Percentiles rank a stretch among this genome's conserved stretches.
phyloP scores from a whole-genome alignment of 2,888 invertebrate genomes.

The Seira ritae region DNA sequence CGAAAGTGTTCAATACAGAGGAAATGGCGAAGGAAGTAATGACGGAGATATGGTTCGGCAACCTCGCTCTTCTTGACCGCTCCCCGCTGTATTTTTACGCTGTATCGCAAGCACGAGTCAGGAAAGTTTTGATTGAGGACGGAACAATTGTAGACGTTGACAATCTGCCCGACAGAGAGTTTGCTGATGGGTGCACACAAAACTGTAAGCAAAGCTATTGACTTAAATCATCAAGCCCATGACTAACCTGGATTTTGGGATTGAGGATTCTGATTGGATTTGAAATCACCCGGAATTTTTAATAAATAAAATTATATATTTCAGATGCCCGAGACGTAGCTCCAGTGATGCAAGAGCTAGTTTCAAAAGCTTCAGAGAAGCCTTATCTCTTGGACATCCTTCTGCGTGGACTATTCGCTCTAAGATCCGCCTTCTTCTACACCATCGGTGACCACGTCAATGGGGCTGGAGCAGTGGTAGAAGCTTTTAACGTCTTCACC shows the following conservation, averaged over 20 bases:
- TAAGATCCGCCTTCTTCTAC: slow-evolving; percentile 31
- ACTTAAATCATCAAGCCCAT: too few species aligned
- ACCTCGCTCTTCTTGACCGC: slow-evolving; percentile 9
- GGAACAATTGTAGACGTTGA: slow-evolving; percentile 2
- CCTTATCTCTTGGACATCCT: slow-evolving; percentile 21
- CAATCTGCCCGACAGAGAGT: neutral
- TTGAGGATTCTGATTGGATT: too few species aligned
- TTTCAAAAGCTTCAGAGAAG: slow-evolving; percentile 13
- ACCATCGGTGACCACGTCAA: neutral
- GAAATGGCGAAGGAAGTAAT: neutral
- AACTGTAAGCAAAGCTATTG: neutral
- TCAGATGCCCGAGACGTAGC: too few species aligned
- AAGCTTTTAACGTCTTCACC: neutral
- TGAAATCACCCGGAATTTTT: neutral
- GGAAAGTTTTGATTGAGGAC: neutral
- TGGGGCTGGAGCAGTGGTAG: slow-evolving; percentile 5
- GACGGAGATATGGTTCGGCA: slow-evolving; percentile 28
- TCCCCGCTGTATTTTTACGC: slow-evolving; percentile 25
- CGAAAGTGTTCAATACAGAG: too few species aligned
- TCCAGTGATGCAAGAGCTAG: too few species aligned
- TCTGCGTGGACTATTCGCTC: slow-evolving; percentile 22
- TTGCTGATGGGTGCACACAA: slow-evolving; percentile 11
- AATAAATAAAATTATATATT: too few species aligned
- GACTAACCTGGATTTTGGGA: too few species aligned
- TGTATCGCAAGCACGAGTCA: neutral